These are phyloP conservation scores for Mormyrops attenuatus DNA, from an alignment of 2,797 vertebrate species.

Conservation along the genomic window DNA sequence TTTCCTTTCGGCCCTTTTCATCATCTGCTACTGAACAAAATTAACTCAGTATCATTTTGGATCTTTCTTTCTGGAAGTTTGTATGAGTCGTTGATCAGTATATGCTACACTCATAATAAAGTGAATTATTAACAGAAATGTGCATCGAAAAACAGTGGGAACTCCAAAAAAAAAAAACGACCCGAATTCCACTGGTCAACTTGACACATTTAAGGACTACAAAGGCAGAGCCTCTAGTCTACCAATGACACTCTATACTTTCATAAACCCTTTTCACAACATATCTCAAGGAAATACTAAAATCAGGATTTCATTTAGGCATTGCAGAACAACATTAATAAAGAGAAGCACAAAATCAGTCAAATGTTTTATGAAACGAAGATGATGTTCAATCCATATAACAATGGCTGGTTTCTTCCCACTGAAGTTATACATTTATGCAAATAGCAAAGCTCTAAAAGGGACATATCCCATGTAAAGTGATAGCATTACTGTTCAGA, in stretches of 20 bases:
- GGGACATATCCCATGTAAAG: background rate
- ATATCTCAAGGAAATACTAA: background rate
- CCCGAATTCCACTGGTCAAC: background rate
- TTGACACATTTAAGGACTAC: background rate
- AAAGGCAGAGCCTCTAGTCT: background rate
- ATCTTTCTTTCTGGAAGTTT: background rate
- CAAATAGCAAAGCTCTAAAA: background rate
- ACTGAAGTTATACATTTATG: background rate
- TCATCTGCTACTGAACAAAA: conserved; percentile 4
- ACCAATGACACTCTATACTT: background rate
- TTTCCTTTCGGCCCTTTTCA: background rate
- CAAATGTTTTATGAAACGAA: background rate
- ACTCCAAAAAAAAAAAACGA: background rate
- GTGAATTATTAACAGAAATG: background rate
- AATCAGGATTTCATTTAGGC: background rate
- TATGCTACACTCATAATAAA: background rate
- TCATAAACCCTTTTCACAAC: background rate
- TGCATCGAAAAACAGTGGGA: background rate
- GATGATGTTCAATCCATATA: background rate
- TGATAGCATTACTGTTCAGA: background rate
- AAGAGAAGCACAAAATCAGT: background rate
- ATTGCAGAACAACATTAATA: background rate
- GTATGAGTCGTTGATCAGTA: background rate
- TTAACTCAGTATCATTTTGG: background rate
- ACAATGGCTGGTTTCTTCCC: background rate